These are phyloP conservation scores for Sarcophaga carnaria DNA, from an alignment of 2,888 invertebrate species.

Conservation along the genomic window DNA sequence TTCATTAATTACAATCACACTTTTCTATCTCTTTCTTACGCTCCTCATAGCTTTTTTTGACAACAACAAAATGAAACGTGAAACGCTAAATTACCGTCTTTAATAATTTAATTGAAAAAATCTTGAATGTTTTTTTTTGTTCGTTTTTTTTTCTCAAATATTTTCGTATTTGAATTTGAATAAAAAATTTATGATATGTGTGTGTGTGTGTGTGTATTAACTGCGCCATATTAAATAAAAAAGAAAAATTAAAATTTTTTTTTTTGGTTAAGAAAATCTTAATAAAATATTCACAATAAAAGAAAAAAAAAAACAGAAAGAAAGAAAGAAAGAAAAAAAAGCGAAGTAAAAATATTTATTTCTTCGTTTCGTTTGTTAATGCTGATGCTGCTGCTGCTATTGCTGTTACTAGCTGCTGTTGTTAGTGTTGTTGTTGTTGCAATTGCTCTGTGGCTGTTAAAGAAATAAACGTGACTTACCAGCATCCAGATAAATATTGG, in stretches of 20 bases:
- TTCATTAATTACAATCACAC: background rate
- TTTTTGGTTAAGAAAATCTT: slow-evolving; percentile 53
- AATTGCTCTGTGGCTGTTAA: slow-evolving; percentile 57
- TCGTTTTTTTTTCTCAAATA: background rate
- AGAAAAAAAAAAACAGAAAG: no score
- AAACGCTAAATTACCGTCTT: background rate
- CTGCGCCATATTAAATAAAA: background rate
- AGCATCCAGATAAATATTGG: slow-evolving; percentile 79
- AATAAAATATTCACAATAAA: slow-evolving; percentile 61
- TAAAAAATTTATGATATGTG: background rate
- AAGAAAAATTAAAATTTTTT: background rate
- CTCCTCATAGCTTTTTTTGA: background rate
- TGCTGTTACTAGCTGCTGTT: slow-evolving; percentile 35
- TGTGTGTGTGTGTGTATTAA: slow-evolving; percentile 53
- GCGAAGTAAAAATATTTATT: slow-evolving; percentile 46
- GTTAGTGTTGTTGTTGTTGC: slow-evolving; percentile 26
- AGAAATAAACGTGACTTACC: slow-evolving; percentile 78
- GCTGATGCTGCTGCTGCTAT: background rate
- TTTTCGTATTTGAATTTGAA: background rate
- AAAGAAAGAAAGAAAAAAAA: no score
- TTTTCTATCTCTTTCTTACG: background rate
- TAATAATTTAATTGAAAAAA: background rate
- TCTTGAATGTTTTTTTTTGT: slow-evolving; percentile 6
- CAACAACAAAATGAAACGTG: background rate
- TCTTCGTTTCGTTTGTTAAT: background rate